Percentiles rank a stretch among this genome's conserved stretches.
These are phyloP conservation scores for Balaenoptera acutorostrata DNA, from an alignment of 2,113 vertebrate genomes.

Conservation along the genomic window DNA sequence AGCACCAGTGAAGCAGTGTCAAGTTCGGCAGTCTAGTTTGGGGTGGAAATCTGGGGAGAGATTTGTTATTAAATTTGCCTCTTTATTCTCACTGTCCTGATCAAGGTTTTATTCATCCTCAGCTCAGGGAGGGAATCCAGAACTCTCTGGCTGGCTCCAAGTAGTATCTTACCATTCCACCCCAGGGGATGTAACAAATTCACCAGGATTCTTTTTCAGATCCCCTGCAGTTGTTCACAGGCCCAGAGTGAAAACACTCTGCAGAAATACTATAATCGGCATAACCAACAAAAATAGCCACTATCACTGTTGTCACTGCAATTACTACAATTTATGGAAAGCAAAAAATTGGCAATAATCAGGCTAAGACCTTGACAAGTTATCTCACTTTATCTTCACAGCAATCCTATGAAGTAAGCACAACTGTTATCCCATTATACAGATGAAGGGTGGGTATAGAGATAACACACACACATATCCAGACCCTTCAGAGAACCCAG, in stretches of 20 bases:
- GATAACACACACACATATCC: neutral
- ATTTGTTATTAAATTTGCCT: neutral
- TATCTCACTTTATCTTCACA: neutral
- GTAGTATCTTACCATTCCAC: neutral
- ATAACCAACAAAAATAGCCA: neutral
- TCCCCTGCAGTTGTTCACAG: neutral
- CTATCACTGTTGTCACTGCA: neutral
- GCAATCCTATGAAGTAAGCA: neutral
- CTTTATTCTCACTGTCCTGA: neutral
- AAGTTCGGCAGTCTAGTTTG: neutral
- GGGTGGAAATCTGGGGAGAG: neutral
- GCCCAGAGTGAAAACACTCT: neutral
- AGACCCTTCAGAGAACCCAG: neutral
- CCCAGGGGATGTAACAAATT: neutral
- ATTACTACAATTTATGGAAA: neutral
- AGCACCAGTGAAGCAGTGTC: conserved; percentile 24
- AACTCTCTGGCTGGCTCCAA: neutral
- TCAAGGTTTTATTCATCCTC: neutral
- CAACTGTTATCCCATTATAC: neutral
- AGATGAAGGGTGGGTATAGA: neutral
- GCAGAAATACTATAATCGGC: neutral
- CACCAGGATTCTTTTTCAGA: neutral
- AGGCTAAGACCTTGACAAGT: neutral
- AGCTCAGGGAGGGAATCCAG: neutral
- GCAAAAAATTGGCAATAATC: neutral